Evolutionary conservation across 2,113 vertebrate species (phyloP).

Genomic region (Salminus brasiliensis): DNA sequence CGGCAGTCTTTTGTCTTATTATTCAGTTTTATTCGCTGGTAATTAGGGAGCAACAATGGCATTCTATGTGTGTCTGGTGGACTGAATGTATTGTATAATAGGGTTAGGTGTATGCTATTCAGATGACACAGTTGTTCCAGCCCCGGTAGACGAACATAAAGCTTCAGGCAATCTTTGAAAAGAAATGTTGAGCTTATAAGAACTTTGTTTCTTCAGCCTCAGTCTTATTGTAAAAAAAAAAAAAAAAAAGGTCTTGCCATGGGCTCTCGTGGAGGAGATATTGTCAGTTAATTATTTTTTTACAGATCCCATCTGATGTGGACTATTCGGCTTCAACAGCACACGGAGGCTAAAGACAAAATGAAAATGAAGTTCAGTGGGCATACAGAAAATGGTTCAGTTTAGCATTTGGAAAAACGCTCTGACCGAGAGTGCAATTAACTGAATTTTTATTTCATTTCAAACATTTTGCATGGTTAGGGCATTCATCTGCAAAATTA

Average conservation of each 20-base stretch:
- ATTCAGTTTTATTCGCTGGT: background rate
- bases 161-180: background rate
- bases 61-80: background rate
- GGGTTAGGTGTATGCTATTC: background rate
- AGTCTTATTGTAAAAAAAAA: background rate
- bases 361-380: background rate
- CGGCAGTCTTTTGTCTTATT: conserved; percentile 1
- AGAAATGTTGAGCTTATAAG: background rate
- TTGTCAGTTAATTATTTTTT: background rate
- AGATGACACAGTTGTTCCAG: background rate
- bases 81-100: conserved; percentile 1
- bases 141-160: background rate
- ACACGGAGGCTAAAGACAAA: background rate
- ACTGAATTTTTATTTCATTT: background rate
- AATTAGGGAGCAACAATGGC: background rate
- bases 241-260: background rate
- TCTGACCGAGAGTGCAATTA: background rate
- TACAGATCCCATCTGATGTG: background rate
- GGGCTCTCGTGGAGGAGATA: background rate
- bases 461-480: conserved; percentile 19
- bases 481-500: conserved; percentile 5
- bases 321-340: background rate
- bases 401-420: background rate
- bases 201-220: background rate
- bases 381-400: background rate